A percentile compares a stretch with the other conserved stretches of the same genome.
Conservation (phyloP, 1,140 invertebrate species). For the Zaprionus lachaisei region DNA sequence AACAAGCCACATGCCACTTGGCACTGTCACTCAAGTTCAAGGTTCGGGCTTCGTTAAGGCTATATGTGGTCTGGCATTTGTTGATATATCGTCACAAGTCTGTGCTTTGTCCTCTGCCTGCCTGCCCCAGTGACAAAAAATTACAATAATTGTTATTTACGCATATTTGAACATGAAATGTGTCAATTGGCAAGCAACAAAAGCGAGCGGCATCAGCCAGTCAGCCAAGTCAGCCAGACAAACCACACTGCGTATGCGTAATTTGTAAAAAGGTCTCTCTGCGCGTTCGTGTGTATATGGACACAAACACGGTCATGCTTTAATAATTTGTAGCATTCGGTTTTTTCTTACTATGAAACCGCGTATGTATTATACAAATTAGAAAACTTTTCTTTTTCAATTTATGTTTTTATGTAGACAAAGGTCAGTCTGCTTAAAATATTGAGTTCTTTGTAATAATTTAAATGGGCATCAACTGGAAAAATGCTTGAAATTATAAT, state of each 20-base stretch:
- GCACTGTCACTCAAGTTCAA: constrained; percentile 77
- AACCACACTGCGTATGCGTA: constrained; percentile 66
- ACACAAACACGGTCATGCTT: constrained; percentile 46
- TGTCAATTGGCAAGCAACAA: constrained; percentile 75
- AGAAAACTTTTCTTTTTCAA: not conserved
- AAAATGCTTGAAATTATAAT: not conserved
- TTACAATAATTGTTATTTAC: constrained; percentile 82
- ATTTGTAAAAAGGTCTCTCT: constrained; percentile 59
- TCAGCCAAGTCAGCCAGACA: constrained; percentile 20
- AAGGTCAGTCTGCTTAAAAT: not conserved
- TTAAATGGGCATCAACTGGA: not conserved
- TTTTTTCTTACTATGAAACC: not conserved
- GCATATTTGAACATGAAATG: constrained; percentile 80
- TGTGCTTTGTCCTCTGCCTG: constrained; percentile 62
- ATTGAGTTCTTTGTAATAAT: not conserved
- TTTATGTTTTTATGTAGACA: not conserved
- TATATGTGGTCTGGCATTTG: constrained; percentile 57
- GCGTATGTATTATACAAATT: not conserved
- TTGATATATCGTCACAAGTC: constrained; percentile 62
- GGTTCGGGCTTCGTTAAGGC: constrained; percentile 69
- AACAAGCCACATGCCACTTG: constrained; percentile 47
- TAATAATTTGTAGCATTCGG: constrained; percentile 52
- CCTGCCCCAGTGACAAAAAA: constrained; percentile 50
- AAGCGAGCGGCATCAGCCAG: constrained; percentile 45
- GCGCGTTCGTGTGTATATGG: not conserved